These are phyloP conservation scores for Elaphurus davidianus DNA, from an alignment of 2,113 vertebrate species.

Conservation along the genomic window DNA sequence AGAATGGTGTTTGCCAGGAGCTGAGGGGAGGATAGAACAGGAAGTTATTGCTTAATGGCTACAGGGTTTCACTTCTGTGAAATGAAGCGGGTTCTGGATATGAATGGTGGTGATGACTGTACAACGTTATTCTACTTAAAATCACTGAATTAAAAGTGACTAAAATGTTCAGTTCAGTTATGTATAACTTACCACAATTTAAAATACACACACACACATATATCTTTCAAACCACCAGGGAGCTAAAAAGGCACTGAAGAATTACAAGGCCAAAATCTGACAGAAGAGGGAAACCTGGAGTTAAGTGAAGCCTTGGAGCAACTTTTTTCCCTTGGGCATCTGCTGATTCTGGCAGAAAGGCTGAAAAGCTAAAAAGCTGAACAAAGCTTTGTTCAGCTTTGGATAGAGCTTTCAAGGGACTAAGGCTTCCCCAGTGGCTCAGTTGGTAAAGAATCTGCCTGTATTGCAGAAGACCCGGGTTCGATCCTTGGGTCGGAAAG, in stretches of 20 bases:
- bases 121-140: neutral
- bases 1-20: neutral
- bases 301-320: neutral
- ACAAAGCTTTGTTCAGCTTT: neutral
- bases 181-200: neutral
- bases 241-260: neutral
- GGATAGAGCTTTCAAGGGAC: neutral
- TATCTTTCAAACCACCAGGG: neutral
- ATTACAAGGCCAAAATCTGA: neutral
- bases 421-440: neutral
- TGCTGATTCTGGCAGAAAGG: neutral
- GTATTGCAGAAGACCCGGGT: neutral
- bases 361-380: neutral
- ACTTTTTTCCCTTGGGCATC: neutral
- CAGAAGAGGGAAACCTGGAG: neutral
- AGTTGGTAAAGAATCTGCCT: neutral
- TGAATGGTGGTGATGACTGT: neutral
- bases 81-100: neutral
- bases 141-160: neutral
- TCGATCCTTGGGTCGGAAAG: neutral
- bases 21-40: neutral
- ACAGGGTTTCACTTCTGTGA: neutral
- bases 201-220: neutral
- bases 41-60: too few species aligned
- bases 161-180: neutral